A percentile compares a stretch with the other conserved stretches of the same genome.
These are phyloP conservation scores for Exephanes ischioxanthus DNA, from an alignment of 2,888 invertebrate species.

Conservation along the genomic window DNA sequence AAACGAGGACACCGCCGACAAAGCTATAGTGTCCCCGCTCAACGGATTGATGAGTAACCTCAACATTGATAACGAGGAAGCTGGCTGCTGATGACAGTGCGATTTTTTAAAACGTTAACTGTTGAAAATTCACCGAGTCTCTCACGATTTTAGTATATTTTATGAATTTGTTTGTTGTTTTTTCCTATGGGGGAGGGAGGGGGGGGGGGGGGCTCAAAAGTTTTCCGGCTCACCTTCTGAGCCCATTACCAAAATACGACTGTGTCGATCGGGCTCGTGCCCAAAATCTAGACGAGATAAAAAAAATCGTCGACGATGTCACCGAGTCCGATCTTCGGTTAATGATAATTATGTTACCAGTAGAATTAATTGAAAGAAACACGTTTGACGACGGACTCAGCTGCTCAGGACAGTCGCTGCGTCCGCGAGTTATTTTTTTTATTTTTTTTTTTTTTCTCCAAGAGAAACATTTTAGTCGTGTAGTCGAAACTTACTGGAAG, in stretches of 20 bases:
- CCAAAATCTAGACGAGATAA: background rate
- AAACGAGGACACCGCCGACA: background rate
- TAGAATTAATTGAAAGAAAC: background rate
- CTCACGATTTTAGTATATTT: slow-evolving; percentile 7
- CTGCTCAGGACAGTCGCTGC: slow-evolving; percentile 30
- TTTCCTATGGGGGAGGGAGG: background rate
- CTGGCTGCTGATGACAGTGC: background rate
- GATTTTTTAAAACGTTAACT: no score
- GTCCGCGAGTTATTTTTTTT: background rate
- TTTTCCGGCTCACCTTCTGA: background rate
- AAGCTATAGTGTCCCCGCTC: slow-evolving; percentile 7
- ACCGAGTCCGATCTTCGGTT: background rate
- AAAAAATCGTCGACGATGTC: background rate
- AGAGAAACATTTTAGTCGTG: background rate
- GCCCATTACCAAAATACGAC: background rate
- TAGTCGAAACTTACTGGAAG: background rate
- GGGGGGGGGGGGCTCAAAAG: background rate
- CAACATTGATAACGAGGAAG: slow-evolving; percentile 15
- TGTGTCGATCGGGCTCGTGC: background rate
- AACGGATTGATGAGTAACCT: slow-evolving; percentile 26
- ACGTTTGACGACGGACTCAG: slow-evolving; percentile 20
- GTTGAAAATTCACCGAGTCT: background rate
- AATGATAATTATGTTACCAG: slow-evolving; percentile 42
- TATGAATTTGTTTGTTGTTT: background rate
- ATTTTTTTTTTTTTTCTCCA: background rate